Evolutionary conservation across 2,888 invertebrate species (phyloP), one percentile per base, ranked within the genome.

Genomic region (Scaeva pyrastri): DNA sequence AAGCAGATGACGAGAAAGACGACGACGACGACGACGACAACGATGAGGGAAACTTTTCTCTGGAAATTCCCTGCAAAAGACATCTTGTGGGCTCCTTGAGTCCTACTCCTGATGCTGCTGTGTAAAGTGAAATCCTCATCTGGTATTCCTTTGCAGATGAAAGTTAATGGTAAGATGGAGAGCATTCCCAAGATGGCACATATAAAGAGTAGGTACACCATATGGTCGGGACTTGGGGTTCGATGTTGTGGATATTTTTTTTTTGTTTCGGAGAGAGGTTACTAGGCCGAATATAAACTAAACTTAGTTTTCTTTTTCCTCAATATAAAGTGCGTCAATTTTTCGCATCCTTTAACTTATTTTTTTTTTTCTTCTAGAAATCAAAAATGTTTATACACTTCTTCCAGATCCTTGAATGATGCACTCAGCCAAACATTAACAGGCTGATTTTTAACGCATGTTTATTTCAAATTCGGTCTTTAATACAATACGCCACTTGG

Each of bases 61-160:
- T 26, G 73, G 26, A 77, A 81, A 45, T 73, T 80, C 45, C 60
- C 76, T 74, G 70, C 73, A 74, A 55, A 81, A 80, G 77, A 70
- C 82, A 86, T 74, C 58, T 62, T 55, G 62, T 45, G 71, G 76
- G 62, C 70, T 66, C 26, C 48, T 66, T 66, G 48, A 66, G 43
- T 72, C 11, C 72, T 45, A 39, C 68, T 52, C 39, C n/a, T 55
- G 60, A 26, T 58, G 19, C 16, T 58, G 2, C 39, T 58, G 39
- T n/a, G n/a, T n/a, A n/a, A 60, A 81, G 81, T 81, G 73, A 81
- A 81, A 81, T 86, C 74, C 77, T 80, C 85, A 85, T 76, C 85
- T 85, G 81, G 76, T 58, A 73, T 81, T 81, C 85, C 70, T 85
- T 85, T 76, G 68, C 58, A 81, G 68, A 70, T 41, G 52, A 76